Percentiles rank a stretch among this genome's conserved stretches.
phyloP scores from a whole-genome alignment of 2,797 vertebrate species.

The Neosilurus mollespiculum region DNA sequence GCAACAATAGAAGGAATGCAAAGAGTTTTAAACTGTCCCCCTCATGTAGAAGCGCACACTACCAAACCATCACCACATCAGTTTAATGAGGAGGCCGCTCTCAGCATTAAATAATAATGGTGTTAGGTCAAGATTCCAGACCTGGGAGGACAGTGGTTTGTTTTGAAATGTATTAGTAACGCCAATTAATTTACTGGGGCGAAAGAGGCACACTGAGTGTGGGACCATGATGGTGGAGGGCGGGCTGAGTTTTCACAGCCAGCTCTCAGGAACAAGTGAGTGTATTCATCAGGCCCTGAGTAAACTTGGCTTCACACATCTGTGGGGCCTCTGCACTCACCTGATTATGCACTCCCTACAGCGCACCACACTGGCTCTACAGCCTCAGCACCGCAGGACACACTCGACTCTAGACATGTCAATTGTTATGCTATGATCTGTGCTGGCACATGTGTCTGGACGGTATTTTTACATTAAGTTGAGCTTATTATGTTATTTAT shows the following conservation, averaged over 20 bases:
- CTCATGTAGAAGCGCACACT: conserved; percentile 59
- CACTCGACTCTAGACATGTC: conserved; percentile 9
- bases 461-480: conserved; percentile 24
- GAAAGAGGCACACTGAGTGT: conserved; percentile 60
- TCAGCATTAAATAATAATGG: conserved; percentile 76
- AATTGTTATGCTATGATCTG: conserved; percentile 19
- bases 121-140: conserved; percentile 75
- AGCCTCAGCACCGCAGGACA: conserved; percentile 16
- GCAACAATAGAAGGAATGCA: conserved; percentile 40
- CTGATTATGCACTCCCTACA: conserved; percentile 46
- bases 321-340: conserved; percentile 49
- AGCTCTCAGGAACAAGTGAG: conserved; percentile 53
- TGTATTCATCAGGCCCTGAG: conserved; percentile 49
- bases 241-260: conserved; percentile 46
- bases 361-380: conserved; percentile 22
- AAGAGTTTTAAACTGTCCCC: conserved; percentile 42
- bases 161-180: conserved; percentile 79
- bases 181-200: conserved; percentile 81
- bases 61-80: conserved; percentile 70
- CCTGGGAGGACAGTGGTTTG: conserved; percentile 71
- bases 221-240: conserved; percentile 52
- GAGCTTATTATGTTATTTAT: conserved; percentile 12
- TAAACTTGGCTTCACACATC: conserved; percentile 52
- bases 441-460: conserved; percentile 9
- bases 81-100: conserved; percentile 72